phyloP scores from a whole-genome alignment of 2,888 invertebrate genomes.

The Melipona bicolor region DNA sequence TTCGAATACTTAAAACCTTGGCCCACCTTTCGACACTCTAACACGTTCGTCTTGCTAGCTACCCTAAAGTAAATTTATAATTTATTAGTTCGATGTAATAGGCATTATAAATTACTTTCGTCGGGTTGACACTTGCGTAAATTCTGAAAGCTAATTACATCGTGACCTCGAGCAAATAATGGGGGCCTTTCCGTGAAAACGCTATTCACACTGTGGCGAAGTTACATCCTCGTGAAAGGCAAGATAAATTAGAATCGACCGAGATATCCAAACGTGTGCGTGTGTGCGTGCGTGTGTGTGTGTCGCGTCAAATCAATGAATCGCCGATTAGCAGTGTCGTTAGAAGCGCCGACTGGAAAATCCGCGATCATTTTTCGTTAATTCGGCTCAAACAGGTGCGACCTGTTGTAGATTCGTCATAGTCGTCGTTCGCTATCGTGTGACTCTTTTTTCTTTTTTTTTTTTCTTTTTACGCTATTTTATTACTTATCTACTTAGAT shows the following conservation, averaged over 20 bases:
- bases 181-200: neutral
- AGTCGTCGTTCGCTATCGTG: neutral
- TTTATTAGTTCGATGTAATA: constrained; percentile 46
- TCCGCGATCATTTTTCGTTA: constrained; percentile 9
- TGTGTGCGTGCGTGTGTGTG: neutral
- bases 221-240: constrained; percentile 6
- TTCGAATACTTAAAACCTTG: too few relatives aligned
- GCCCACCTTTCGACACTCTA: too few relatives aligned
- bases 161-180: constrained; percentile 28
- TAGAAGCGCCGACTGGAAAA: neutral
- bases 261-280: neutral
- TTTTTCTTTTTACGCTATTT: neutral
- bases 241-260: constrained; percentile 62
- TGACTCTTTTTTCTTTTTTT: neutral
- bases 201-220: neutral
- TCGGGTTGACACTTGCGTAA: constrained; percentile 39
- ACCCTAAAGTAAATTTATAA: too few relatives aligned
- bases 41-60: too few relatives aligned
- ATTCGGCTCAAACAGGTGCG: neutral
- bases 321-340: neutral
- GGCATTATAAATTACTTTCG: constrained; percentile 52
- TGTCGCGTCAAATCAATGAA: neutral
- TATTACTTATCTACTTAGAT: neutral
- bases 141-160: constrained; percentile 53
- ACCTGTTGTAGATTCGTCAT: neutral